Base-by-base conservation (phyloP, 2,888 invertebrate genomes). In the Sesia apiformis region DNA sequence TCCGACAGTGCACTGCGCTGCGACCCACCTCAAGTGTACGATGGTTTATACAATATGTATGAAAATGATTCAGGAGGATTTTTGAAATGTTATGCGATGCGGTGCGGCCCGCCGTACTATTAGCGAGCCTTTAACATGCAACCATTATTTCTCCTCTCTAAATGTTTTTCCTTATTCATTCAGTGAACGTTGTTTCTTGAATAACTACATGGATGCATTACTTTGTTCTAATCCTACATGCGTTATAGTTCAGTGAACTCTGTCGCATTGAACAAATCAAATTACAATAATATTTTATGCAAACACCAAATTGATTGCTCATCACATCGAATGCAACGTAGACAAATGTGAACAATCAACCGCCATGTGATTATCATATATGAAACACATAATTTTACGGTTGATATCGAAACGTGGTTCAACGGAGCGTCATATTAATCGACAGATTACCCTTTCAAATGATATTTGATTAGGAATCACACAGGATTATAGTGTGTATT, bases 301-400 rank as follows among this genome's bases (percentile, higher is more conserved):
- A 46, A 46, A 46, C 46, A 46, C 23, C 4, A 46, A 46, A 46
- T 23, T 23, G 46, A 46, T 46, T 46, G 46, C 7, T 46, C 46
- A 46, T 8, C 46, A 46, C 23, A 8, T 4, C 6, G 8, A n/a
- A n/a, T 46, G 23, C 46, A 46, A 46, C 8, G 46, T 46, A n/a
- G 46, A 68, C 67, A 69, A 72, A 66, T 75, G 69, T 72, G 70
- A 70, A 67, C 73, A 77, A 74, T 78, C 73, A 73, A 67, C 73
- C 76, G 74, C 78, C 73, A 73, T 57, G 69, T 72, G 74, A 81
- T 79, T 78, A 73, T 74, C 72, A 74, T 73, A 46, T 69, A 73
- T 68, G 67, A 67, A 71, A 73, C 72, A 74, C 76, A 79, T 78
- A 74, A 78, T 79, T 77, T 72, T 69, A 79, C 62, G 79, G 82